Percentiles rank a stretch among this genome's conserved stretches.
Conservation (phyloP, 2,888 invertebrate species). For the Chamaedrilus cognettii region DNA sequence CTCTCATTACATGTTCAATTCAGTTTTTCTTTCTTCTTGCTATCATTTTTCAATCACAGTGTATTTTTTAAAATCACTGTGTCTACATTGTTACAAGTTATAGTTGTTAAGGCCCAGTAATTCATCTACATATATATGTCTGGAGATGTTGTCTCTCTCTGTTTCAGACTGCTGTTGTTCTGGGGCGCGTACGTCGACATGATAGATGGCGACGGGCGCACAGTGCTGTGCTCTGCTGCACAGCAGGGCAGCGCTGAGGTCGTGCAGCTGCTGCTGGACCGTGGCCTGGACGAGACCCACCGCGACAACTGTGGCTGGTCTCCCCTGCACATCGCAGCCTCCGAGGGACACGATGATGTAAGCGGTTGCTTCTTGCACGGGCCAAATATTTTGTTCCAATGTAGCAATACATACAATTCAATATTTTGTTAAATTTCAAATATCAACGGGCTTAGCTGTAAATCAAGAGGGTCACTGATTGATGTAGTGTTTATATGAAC, state of each 20-base stretch:
- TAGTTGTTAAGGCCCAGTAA: no score
- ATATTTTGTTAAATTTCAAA: no score
- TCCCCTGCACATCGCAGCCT: constrained; percentile 92
- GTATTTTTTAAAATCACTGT: not conserved
- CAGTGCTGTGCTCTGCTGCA: constrained; percentile 66
- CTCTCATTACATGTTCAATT: no score
- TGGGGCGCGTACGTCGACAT: constrained; percentile 96
- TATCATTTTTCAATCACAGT: not conserved
- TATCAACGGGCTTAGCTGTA: no score
- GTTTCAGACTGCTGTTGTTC: constrained; percentile 83
- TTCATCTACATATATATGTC: no score
- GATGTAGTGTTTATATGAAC: no score
- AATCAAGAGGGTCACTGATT: no score
- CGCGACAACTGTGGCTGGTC: constrained; percentile 97
- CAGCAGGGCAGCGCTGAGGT: constrained; percentile 69
- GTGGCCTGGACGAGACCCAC: constrained; percentile 70
- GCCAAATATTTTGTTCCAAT: no score
- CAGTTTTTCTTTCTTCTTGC: no score
- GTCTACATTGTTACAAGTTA: not conserved
- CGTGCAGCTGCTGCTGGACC: constrained; percentile 77
- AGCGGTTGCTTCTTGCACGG: no score
- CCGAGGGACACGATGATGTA: constrained; percentile 86
- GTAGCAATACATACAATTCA: no score
- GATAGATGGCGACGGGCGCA: constrained; percentile 92
- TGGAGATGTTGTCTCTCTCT: not conserved